These are phyloP conservation scores for Patiria miniata DNA, from an alignment of 35 echinoderm and acorn worm species.

Conservation along the genomic window DNA sequence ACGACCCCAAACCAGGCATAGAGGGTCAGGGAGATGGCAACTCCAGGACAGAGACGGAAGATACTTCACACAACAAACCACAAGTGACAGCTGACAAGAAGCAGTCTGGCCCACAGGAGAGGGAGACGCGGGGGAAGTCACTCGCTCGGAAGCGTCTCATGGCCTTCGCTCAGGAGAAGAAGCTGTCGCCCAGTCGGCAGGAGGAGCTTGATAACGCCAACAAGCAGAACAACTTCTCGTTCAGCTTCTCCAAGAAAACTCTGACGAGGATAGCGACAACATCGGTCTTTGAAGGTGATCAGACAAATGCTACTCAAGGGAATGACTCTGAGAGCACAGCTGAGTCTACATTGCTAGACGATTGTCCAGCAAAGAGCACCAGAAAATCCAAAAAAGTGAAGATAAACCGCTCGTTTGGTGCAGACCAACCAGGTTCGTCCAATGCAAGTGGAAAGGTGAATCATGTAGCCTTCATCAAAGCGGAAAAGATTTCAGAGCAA, in stretches of 20 bases:
- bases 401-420: slow-evolving; percentile 24
- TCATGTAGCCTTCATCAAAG: slow-evolving; percentile 38
- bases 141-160: slow-evolving; percentile 28
- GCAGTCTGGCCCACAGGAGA: background rate
- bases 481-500: background rate
- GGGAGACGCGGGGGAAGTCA: slow-evolving; percentile 19
- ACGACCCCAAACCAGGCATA: slow-evolving; percentile 9
- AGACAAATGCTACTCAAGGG: background rate
- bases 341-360: slow-evolving; percentile 9
- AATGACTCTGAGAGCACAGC: background rate
- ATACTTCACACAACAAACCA: background rate
- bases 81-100: background rate
- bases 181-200: background rate
- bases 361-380: background rate
- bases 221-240: slow-evolving; percentile 26
- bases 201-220: slow-evolving; percentile 23
- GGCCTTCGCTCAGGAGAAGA: background rate
- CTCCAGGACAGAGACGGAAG: background rate
- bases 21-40: background rate
- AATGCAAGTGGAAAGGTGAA: slow-evolving; percentile 29
- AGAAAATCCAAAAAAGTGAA: slow-evolving; percentile 45
- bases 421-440: background rate
- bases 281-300: slow-evolving; percentile 25
- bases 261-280: slow-evolving; percentile 9
- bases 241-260: slow-evolving; percentile 55